Conservation (phyloP, 2,888 invertebrate species). For the Acleris sparsana region DNA sequence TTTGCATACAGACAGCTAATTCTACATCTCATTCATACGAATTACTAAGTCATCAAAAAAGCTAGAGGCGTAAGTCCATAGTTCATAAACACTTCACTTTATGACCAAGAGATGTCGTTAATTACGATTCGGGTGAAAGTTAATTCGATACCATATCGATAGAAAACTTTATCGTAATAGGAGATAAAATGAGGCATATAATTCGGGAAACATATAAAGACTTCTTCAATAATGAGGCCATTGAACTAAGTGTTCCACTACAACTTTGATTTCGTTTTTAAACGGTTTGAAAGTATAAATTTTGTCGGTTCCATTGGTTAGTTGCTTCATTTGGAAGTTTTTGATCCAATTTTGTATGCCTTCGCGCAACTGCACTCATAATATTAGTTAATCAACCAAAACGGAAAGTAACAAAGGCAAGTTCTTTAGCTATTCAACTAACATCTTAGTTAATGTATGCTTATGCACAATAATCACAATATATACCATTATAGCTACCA, state of each 20-base stretch:
- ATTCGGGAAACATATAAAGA: slow-evolving; percentile 35
- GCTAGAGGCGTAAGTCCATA: slow-evolving; percentile 31
- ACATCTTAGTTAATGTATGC: no score
- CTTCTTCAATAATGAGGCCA: slow-evolving; percentile 35
- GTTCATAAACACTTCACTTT: slow-evolving; percentile 37
- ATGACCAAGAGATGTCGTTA: slow-evolving; percentile 32
- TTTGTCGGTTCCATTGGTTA: no score
- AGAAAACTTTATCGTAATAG: slow-evolving; percentile 18
- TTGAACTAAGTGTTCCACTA: slow-evolving; percentile 25
- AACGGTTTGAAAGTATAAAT: not conserved
- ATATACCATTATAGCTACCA: no score
- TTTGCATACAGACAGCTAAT: slow-evolving; percentile 7
- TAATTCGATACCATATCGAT: slow-evolving; percentile 35
- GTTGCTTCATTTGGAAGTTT: no score
- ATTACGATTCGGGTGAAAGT: slow-evolving; percentile 38
- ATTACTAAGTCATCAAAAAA: slow-evolving; percentile 1
- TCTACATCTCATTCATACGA: slow-evolving; percentile 23
- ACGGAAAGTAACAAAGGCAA: no score
- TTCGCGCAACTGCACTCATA: no score
- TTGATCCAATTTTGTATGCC: no score
- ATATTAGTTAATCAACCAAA: no score
- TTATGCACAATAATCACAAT: no score
- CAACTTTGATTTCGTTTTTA: not conserved
- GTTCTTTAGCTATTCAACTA: no score
- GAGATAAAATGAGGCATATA: slow-evolving; percentile 38